Evolutionary conservation across 2,888 invertebrate species (phyloP).

Genomic region (Masnerella sp.): DNA sequence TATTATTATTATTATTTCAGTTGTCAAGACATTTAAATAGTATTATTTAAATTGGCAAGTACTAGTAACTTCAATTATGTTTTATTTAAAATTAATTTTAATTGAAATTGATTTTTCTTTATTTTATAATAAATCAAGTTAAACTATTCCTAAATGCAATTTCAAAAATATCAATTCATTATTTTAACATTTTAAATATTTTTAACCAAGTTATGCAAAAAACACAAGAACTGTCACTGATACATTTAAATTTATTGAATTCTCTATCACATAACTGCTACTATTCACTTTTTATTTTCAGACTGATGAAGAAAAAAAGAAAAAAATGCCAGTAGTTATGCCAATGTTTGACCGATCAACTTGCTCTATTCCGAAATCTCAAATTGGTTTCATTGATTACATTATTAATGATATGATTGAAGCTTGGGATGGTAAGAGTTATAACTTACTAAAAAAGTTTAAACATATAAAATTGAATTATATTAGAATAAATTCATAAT

Average conservation of each 20-base stretch:
- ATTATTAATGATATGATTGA: conserved; percentile 99
- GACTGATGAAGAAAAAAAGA: conserved; percentile 96
- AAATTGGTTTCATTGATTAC: conserved; percentile 98
- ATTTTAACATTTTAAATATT: too few relatives aligned
- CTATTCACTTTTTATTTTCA: too few relatives aligned
- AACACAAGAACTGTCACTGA: too few relatives aligned
- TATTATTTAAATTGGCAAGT: too few relatives aligned
- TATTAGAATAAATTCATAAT: not conserved
- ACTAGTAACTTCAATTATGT: too few relatives aligned
- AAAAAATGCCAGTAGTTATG: conserved; percentile 96
- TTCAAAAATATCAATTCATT: too few relatives aligned
- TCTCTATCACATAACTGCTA: too few relatives aligned
- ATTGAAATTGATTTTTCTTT: too few relatives aligned
- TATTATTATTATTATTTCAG: not conserved
- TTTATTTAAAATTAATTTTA: too few relatives aligned
- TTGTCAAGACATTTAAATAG: too few relatives aligned
- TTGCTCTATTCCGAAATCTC: conserved; percentile 98
- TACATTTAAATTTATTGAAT: not conserved
- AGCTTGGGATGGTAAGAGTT: conserved; percentile 91
- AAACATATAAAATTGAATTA: not conserved
- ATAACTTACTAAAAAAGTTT: not conserved
- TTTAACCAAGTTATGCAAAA: not conserved
- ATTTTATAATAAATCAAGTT: too few relatives aligned
- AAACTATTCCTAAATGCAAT: too few relatives aligned
- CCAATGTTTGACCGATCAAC: conserved; percentile 97